Base-by-base conservation (phyloP, 2,888 invertebrate species). In the Psylliodes chrysocephalus region DNA sequence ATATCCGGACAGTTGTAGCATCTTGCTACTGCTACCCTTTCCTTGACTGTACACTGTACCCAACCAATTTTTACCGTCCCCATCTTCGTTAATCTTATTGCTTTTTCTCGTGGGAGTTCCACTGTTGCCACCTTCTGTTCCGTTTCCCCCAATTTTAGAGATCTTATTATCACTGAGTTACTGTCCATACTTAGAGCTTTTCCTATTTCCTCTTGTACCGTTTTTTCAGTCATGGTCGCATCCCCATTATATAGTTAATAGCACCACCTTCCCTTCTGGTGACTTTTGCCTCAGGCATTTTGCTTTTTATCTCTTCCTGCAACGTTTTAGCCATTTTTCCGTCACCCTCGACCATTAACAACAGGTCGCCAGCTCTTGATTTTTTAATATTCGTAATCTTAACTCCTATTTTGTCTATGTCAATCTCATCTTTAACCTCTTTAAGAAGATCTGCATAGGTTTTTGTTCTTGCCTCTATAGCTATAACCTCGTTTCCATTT, bases 401-500 rank as follows among this genome's bases (percentile, higher is more conserved):
- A 3, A 61, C 49, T 7, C 61, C 47, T 1, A 55, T n/a, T 1
- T 49, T 18, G 18, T 54, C 15, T 0, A 47, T 47, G 1, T 55
- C 40, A n/a, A 55, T 19, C 7, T 35, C 49, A 0, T 28, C 18
- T n/a, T 61, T 61, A 0, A 55, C 55, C 12, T 35, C 35, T 17
- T 12, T 61, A 0, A 61, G 38, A 1, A 61, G 49, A 6, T 61
- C 61, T 2, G 61, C 61, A 17, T 61, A 47, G 3, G 38, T 30
- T 19, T 19, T 52, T 30, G n/a, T 18, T 12, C 28, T 35, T 12
- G 30, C 42, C 10, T 17, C 22, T 0, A 49, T 15, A 1, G 47
- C 35, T 14, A 40, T 17, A 10, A 12, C 17, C 15, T 2, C 33
- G 12, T 0, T 25, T 8, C 19, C 52, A 6, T 54, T 30, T 8